Evolutionary conservation across 2,113 vertebrate species (phyloP).

Genomic region (Ctenodactylus gundi): DNA sequence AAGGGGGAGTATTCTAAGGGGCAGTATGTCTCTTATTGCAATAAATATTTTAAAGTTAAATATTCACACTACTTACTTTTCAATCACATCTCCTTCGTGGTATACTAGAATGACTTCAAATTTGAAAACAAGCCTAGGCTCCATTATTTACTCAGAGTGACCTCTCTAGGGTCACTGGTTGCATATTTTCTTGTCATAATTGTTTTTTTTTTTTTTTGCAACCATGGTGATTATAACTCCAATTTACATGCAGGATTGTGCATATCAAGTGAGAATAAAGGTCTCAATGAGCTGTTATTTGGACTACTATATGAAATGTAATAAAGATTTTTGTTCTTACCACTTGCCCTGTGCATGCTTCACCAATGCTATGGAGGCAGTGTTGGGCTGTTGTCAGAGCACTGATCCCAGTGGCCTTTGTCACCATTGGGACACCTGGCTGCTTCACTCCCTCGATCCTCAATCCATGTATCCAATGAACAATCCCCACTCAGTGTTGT

Average conservation of each 20-base stretch:
- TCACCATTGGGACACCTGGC: background rate
- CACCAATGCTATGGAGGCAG: background rate
- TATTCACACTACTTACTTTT: no score
- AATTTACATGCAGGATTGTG: background rate
- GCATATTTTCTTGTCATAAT: background rate
- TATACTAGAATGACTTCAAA: background rate
- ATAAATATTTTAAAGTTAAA: no score
- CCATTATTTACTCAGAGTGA: background rate
- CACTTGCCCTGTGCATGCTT: accelerated
- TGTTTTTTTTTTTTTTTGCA: background rate
- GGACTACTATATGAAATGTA: accelerated
- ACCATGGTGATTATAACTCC: background rate
- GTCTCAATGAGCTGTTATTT: background rate
- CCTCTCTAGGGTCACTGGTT: background rate
- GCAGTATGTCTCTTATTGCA: no score
- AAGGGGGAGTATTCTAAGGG: no score
- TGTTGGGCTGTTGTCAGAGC: background rate
- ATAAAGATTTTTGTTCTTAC: background rate
- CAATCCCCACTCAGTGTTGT: background rate
- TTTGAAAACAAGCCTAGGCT: no score
- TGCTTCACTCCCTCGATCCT: background rate
- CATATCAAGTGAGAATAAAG: background rate
- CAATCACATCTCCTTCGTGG: no score
- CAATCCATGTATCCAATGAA: background rate
- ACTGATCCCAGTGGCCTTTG: background rate